Percentiles rank a stretch among this genome's conserved stretches.
Evolutionary conservation across 2,797 vertebrate species (phyloP).

Genomic region (Trichosurus vulpecula): DNA sequence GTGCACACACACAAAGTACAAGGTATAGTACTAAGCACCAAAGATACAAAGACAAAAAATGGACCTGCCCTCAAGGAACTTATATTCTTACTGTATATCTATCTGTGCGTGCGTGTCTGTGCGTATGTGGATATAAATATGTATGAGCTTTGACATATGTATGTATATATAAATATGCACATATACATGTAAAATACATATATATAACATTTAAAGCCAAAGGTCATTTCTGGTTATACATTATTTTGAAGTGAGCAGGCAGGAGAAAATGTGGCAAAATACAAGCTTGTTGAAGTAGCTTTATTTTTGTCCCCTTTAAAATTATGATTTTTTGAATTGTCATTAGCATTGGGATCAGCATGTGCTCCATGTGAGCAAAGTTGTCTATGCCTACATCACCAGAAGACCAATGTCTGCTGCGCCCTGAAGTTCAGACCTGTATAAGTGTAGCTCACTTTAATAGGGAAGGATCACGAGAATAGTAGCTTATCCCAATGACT

Average conservation of each 20-base stretch:
- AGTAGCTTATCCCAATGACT: not conserved
- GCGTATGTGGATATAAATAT: not conserved
- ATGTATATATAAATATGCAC: not conserved
- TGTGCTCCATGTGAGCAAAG: not conserved
- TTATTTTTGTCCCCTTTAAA: not conserved
- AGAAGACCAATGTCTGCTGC: not conserved
- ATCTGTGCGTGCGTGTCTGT: not conserved
- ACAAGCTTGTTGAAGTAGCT: not conserved
- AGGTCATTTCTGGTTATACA: not conserved
- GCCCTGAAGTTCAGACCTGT: not conserved
- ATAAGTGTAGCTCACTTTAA: not conserved
- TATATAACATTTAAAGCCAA: not conserved
- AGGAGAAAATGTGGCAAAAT: not conserved
- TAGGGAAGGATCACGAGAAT: not conserved
- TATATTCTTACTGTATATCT: not conserved
- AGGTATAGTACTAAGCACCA: not conserved
- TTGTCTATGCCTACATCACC: not conserved
- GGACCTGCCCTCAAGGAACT: not conserved
- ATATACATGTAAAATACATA: not conserved
- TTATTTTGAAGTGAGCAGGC: not conserved
- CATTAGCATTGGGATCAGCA: not conserved
- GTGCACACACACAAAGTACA: not conserved
- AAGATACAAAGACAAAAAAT: not conserved
- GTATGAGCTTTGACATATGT: not conserved
- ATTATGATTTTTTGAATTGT: not conserved